Evolutionary conservation across 2,888 invertebrate genomes (phyloP).

Genomic region (Tipula confusa): DNA sequence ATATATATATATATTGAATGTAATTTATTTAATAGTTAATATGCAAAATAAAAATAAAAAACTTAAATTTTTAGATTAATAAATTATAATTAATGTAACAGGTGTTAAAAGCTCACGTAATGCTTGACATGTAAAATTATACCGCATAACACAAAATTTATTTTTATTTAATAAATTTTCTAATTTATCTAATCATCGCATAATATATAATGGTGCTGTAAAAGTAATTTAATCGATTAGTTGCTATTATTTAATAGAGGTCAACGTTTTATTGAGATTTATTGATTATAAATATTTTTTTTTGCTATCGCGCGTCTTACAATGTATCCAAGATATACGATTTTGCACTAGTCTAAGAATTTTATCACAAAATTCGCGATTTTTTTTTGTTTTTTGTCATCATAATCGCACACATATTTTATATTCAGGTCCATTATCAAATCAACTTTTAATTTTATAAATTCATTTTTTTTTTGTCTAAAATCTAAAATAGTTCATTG

Average conservation of each 20-base stretch:
- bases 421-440: neutral
- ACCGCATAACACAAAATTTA: neutral
- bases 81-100: constrained; percentile 20
- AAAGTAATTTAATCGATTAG: neutral
- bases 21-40: neutral
- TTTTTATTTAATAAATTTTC: neutral
- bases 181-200: neutral
- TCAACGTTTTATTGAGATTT: constrained; percentile 12
- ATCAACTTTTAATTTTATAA: neutral
- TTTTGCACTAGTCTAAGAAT: neutral
- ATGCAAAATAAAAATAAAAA: neutral
- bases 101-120: constrained; percentile 6
- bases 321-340: no score
- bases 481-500: neutral
- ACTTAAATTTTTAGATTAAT: neutral
- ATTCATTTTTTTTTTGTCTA: neutral
- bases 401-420: neutral
- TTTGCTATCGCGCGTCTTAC: no score
- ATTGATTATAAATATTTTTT: neutral
- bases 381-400: neutral
- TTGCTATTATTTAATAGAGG: neutral
- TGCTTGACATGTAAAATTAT: neutral
- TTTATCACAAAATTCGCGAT: neutral
- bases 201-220: neutral
- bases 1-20: no score